Conservation (phyloP, 2,113 vertebrate species). For the Condylura cristata region DNA sequence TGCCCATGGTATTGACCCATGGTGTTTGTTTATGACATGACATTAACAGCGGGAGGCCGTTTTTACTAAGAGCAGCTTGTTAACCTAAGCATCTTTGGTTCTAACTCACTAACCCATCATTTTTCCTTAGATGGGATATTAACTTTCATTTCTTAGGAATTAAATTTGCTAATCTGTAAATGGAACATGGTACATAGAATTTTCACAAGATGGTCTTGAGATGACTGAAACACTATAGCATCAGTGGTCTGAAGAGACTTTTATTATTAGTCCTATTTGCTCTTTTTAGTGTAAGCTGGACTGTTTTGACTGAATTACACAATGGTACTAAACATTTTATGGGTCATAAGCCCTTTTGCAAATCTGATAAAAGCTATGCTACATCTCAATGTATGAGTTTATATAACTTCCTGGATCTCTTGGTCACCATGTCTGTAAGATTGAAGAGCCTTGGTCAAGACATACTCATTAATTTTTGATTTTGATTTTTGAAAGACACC, state of each 20-base stretch:
- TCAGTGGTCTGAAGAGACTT: neutral
- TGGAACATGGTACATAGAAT: neutral
- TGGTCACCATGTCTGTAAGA: neutral
- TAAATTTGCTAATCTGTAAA: conserved; percentile 22
- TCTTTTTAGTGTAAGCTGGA: neutral
- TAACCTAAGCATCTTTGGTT: neutral
- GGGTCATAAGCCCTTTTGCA: neutral
- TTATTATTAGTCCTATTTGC: neutral
- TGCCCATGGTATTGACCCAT: neutral
- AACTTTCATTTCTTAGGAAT: neutral
- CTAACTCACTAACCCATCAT: neutral
- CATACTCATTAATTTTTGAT: neutral
- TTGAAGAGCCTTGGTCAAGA: neutral
- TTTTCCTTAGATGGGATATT: neutral
- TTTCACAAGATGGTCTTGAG: neutral
- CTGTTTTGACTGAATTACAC: neutral
- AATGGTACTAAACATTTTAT: neutral
- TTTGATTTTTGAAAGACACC: neutral
- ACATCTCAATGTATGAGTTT: neutral
- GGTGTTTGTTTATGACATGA: neutral
- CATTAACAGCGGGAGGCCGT: neutral
- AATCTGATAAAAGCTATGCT: neutral
- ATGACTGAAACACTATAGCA: neutral
- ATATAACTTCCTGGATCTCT: neutral
- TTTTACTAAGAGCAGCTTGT: neutral